Base-by-base conservation (phyloP, 1,140 invertebrate species). In the Zelostemma sp. region DNA sequence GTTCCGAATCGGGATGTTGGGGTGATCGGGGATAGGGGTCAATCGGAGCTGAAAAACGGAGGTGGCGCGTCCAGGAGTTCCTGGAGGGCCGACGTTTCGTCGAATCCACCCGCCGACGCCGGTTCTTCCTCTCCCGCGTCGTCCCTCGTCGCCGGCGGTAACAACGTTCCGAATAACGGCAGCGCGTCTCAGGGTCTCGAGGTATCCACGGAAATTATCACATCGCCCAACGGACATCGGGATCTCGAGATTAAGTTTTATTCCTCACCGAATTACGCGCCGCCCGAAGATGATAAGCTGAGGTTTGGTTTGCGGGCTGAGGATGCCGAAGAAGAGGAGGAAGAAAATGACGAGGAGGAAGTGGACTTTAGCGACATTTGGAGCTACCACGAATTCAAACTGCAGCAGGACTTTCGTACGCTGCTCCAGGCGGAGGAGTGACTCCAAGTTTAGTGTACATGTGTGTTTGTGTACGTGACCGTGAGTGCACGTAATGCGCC, bases 241-340 rank as follows among this genome's bases (percentile, higher is more conserved):
- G 92, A 93, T 79, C 82, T 93, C 68, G 92, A 93, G 81, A 93
- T 93, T 74, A 92, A 91, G 73, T 91, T 93, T 80, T 92, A 91
- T 79, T 90, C 89, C 19, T 88, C 87, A 68, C 85, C 87, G 46
- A 77, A 72, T 33, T 64, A 74, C 6, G 65, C 74, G 11, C 56
- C 58, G 4, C 65, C 67, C 5, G 72, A 73, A 0, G 73, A 72
- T 11, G 71, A 77, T 21, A 69, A 63, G 40, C 6, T 53, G 19
- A 41, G 51, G 0, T 71, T 73, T 38, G n/a, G n/a, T n/a, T n/a
- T n/a, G n/a, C n/a, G n/a, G n/a, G n/a, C n/a, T n/a, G n/a, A n/a
- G n/a, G n/a, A n/a, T n/a, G 40, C 62, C 3, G 69, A 71, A 19
- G 21, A 59, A 14, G 72, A 74, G 4, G 59, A 66, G 45, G 65